These are phyloP conservation scores for Periophthalmus modestus DNA, from an alignment of 2,113 vertebrate species.

Conservation along the genomic window DNA sequence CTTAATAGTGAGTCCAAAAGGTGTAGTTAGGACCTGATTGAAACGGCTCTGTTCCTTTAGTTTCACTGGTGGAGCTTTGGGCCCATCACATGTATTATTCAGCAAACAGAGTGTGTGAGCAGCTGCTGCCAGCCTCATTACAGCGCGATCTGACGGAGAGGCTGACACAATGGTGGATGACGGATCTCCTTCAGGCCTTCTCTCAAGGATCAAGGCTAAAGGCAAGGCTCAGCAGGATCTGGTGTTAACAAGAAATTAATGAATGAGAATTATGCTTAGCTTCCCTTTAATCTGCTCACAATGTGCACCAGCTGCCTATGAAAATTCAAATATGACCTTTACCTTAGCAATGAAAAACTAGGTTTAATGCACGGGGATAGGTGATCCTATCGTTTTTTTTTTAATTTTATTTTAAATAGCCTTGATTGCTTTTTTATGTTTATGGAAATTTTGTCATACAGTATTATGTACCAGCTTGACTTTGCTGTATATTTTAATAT, in stretches of 20 bases:
- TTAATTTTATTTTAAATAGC: too few species aligned
- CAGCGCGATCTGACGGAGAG: slow-evolving; percentile 50
- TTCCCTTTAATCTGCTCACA: background rate
- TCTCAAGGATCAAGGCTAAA: slow-evolving; percentile 37
- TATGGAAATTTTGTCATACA: too few species aligned
- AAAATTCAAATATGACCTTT: background rate
- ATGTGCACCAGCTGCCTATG: background rate
- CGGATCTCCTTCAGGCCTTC: slow-evolving; percentile 28
- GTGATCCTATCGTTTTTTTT: background rate
- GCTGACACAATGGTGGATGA: slow-evolving; percentile 55
- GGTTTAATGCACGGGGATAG: background rate
- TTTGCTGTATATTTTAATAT: too few species aligned
- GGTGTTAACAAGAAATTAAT: slow-evolving; percentile 16
- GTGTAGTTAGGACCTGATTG: background rate
- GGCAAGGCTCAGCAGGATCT: slow-evolving; percentile 9
- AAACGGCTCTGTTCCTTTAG: slow-evolving; percentile 19
- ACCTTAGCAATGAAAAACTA: background rate
- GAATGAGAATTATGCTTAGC: slow-evolving; percentile 10
- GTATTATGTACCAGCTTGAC: too few species aligned
- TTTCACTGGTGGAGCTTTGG: slow-evolving; percentile 21
- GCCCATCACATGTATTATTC: slow-evolving; percentile 70
- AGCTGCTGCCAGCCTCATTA: slow-evolving; percentile 69
- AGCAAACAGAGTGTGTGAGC: slow-evolving; percentile 61
- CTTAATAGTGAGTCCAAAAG: background rate
- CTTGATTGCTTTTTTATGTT: too few species aligned